Evolutionary conservation across 2,113 vertebrate genomes (phyloP).

Genomic region (Rhea americana): DNA sequence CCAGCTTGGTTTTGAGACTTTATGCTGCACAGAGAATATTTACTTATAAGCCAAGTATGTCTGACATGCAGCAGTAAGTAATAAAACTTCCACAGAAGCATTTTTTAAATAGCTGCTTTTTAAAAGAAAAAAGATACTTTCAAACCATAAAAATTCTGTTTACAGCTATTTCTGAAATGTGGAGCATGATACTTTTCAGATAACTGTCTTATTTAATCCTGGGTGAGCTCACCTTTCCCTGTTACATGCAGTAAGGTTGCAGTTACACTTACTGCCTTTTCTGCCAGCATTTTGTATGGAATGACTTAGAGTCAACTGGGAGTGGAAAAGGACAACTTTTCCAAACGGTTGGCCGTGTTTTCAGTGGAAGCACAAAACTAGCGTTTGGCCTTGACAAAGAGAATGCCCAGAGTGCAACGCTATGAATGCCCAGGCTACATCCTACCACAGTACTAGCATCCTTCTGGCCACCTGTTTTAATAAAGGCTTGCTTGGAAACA

Average conservation of each 20-base stretch:
- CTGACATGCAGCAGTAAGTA: not conserved
- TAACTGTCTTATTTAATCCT: not conserved
- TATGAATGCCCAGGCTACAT: not conserved
- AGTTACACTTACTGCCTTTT: not conserved
- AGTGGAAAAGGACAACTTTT: not conserved
- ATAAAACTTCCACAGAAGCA: not conserved
- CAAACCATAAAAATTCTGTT: not conserved
- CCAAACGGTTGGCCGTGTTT: not conserved
- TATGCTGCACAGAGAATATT: not conserved
- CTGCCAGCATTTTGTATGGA: not conserved
- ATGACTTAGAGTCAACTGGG: not conserved
- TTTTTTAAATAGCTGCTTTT: not conserved
- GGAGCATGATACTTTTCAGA: not conserved
- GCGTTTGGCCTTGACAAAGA: not conserved
- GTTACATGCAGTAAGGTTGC: not conserved
- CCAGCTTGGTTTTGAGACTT: not conserved
- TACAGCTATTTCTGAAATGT: not conserved
- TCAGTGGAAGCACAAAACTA: not conserved
- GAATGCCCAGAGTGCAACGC: not conserved
- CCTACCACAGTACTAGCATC: not conserved
- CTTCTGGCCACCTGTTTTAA: conserved; percentile 17
- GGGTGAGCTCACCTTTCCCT: not conserved
- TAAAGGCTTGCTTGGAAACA: not conserved
- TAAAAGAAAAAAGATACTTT: not conserved
- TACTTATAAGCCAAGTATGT: conserved; percentile 6